Evolutionary conservation across 2,888 invertebrate genomes (phyloP), one percentile per base, ranked within the genome.

Genomic region (Buathra laborator): DNA sequence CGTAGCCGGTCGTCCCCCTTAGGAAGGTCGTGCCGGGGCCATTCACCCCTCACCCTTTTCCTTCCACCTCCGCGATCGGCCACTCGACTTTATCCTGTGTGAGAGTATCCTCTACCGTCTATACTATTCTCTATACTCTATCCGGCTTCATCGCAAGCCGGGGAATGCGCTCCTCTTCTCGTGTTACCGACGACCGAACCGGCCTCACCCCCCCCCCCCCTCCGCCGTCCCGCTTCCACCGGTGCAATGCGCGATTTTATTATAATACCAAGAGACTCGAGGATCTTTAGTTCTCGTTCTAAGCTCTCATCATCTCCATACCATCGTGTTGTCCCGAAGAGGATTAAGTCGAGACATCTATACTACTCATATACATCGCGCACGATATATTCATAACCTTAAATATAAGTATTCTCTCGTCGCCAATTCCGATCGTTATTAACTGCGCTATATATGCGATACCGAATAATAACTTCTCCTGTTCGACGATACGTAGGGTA

Each of bases 41-140:
- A 87, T 90, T 90, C 90, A 90, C 90, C 90, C 89, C 83, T 89
- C 88, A 88, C 90, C 90, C 90, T 90, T 90, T 90, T 89, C 89
- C 88, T 37, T 88, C 85, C 87, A 86, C 87, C 84, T 71, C 76
- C 79, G 53, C 74, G 67, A 79, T 75, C 83, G 71, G 74, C 75
- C 75, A 75, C 81, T 75, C 75, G 74, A 75, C 75, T 81, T 72
- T 74, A 74, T 67, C 68, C 74, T 59, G 59, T 24, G 51, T 59
- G 72, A 72, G 77, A 66, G 72, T 51, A 75, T 75, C 62, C 64
- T 75, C 75, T 75, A 32, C 32, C 10, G 46, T 44, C n/a, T 44
- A 56, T 74, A 56, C 24, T 48, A 70, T 62, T 59, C 59, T 83
- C 83, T 59, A 70, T 62, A 70, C 59, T 83, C 83, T 83, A 79